phyloP scores from a whole-genome alignment of 2,113 vertebrate species.

The Anoura caudifer region DNA sequence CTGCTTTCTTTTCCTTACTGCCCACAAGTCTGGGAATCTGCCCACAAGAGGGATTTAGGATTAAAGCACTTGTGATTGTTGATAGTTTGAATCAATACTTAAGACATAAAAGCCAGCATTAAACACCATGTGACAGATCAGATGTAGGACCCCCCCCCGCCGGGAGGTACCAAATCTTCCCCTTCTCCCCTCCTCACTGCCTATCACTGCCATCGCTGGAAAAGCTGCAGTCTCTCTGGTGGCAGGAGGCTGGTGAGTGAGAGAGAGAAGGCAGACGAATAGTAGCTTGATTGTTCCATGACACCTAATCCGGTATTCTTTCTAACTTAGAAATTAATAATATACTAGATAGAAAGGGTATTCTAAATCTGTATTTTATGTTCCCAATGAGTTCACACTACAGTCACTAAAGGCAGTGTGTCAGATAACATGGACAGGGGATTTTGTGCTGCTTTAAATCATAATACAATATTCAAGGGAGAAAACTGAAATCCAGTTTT shows the following conservation, averaged over 20 bases:
- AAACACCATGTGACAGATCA: not conserved
- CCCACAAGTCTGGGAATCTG: not conserved
- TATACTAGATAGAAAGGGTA: not conserved
- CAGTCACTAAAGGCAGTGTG: not conserved
- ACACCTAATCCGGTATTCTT: not conserved
- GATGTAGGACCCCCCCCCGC: not conserved
- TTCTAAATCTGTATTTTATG: not conserved
- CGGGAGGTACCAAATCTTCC: not conserved
- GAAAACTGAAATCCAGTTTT: slow-evolving; percentile 23
- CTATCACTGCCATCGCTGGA: not conserved
- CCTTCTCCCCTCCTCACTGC: not conserved
- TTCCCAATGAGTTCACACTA: not conserved
- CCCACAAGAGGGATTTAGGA: not conserved
- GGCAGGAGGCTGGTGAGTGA: not conserved
- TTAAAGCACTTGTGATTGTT: not conserved
- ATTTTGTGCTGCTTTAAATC: not conserved
- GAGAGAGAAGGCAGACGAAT: not conserved
- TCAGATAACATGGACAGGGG: not conserved
- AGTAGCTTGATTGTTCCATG: not conserved
- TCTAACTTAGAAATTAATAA: not conserved
- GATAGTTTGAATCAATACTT: not conserved
- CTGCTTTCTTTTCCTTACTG: not conserved
- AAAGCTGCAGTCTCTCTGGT: not conserved
- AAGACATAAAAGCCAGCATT: not conserved
- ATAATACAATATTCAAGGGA: not conserved